Base-by-base conservation (phyloP, 2,888 invertebrate genomes). In the Dasysyrphus albostriatus region DNA sequence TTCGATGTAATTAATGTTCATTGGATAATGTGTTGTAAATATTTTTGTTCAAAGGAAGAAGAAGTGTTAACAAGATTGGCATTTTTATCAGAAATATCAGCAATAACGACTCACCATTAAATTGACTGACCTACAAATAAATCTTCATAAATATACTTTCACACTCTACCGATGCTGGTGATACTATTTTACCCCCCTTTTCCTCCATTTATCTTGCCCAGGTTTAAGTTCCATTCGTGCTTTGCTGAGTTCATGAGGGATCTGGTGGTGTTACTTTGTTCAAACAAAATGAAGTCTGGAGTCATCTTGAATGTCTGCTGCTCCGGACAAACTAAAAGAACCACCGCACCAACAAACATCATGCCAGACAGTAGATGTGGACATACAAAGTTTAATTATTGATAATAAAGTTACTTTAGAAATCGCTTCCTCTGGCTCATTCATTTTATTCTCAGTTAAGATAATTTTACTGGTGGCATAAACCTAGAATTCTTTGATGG, bases 61-160 rank as follows among this genome's bases (percentile, higher is more conserved):
- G 39, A n/a, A 59, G 59, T 59, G 59, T 39, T 10, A 59, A 39
- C 16, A 37, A 24, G 59, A 59, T 59, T 59, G 59, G 37, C 39
- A 59, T 37, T 59, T 59, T 59, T 37, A 59, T 59, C 59, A 59
- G 37, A 19, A 39, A 59, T 24, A 24, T 39, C 59, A 59, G 37
- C 16, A 59, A 24, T 39, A 37, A 37, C 1, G 19, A 5, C 19
- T 19, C 12, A 12, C 39, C 12, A 19, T 59, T 34, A 34, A 59
- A 39, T 39, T 34, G 12, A 34, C 10, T 4, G 49, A 49, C 47
- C 19, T 49, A 10, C 49, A 4, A 49, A 49, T 19, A 19, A 19
- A 19, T 49, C 24, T 6, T 29, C 24, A 24, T 24, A 29, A 10
- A 54, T 29, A 54, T 29, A 24, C 12, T 24, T 51, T 24, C 14